Evolutionary conservation across 2,888 invertebrate genomes (phyloP).

Genomic region (Meloe dianella): DNA sequence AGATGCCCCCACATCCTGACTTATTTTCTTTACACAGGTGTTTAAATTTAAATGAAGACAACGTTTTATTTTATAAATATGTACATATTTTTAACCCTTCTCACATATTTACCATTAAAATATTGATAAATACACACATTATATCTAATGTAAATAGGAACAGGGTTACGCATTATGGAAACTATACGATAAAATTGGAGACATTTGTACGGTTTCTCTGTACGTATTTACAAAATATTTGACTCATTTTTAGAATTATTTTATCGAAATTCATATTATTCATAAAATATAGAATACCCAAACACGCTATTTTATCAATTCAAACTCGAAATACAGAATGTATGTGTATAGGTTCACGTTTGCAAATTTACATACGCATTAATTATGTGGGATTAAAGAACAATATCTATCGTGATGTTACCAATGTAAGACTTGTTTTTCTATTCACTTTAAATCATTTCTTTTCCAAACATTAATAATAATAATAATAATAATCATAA

Average conservation of each 20-base stretch:
- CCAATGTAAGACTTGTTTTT: background rate
- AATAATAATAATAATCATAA: background rate
- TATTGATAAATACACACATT: conserved; percentile 2
- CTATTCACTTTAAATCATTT: background rate
- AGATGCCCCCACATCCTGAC: conserved; percentile 12
- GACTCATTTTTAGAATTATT: background rate
- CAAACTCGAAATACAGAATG: background rate
- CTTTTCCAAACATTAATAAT: background rate
- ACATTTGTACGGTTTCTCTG: background rate
- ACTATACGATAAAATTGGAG: background rate
- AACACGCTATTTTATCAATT: background rate
- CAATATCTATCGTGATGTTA: conserved; percentile 9
- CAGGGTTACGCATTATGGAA: background rate
- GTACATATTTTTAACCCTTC: background rate
- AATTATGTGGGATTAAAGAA: conserved; percentile 10
- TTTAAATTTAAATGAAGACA: conserved; percentile 9
- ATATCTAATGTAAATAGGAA: background rate
- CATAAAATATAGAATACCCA: background rate
- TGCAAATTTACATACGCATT: conserved; percentile 6
- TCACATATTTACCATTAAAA: background rate
- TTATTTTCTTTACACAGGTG: conserved; percentile 12
- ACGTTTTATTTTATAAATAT: background rate
- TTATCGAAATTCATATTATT: background rate
- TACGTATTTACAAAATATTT: background rate
- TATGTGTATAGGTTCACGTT: background rate